Base-by-base conservation (phyloP, 1,140 invertebrate species). In the Drosophila athabasca region DNA sequence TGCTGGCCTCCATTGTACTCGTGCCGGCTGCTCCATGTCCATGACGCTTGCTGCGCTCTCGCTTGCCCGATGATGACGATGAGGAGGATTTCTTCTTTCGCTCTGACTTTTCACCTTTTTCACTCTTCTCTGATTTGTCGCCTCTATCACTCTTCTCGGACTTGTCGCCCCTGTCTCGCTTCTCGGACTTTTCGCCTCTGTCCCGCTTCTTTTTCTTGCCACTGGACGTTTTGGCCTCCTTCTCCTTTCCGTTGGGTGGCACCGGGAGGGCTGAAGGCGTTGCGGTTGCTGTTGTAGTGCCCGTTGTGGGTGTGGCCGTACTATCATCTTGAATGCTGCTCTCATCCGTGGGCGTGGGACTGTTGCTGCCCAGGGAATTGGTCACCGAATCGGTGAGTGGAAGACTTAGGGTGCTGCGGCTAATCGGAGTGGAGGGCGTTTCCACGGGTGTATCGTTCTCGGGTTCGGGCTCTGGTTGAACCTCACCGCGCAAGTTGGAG, bases 331-430 rank as follows among this genome's bases (percentile, higher is more conserved):
- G 54, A n/a, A 91, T 77, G 43, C 90, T 91, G 41, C 90, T 91
- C 26, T 91, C 90, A 58, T 91, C 90, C 24, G 90, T 91, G 19
- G 90, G 90, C 31, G 90, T 91, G 31, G 90, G 90, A 60, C 90
- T 91, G 44, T 90, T 91, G 58, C 89, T 91, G 43, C 90, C 83
- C 69, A 91, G 31, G 8, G 90, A 90, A 53, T 84, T 90, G 6
- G 87, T 91, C 52, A 90, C 80, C 4, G 90, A 90, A 17, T 91
- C 90, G 15, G 65, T 91, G 0, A 89, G 65, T 2, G 90, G 90
- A 57, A 91, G 66, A 48, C 76, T 91, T 1, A 91, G 62, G 29
- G 85, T 78, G 24, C 79, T 84, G 8, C 82, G 70, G 41, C 57
- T 89, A 29, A 58, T 65, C 17, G 39, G n/a, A 6, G 52, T 39